These are phyloP conservation scores for Clytia hemisphaerica DNA, from an alignment of 30 jellyfish, hydroid and myxozoan species.

Conservation along the genomic window DNA sequence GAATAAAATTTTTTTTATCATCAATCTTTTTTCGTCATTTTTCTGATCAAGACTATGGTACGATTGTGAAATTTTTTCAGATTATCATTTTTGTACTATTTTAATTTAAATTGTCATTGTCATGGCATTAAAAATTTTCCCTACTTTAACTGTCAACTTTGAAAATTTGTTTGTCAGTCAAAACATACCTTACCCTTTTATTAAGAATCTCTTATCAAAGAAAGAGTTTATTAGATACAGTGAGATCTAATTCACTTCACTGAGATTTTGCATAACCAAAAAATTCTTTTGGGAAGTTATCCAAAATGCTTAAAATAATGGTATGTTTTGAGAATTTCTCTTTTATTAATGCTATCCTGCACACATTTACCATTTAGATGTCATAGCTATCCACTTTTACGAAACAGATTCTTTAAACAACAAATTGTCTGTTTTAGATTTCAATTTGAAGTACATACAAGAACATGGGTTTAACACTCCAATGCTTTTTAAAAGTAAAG, in stretches of 20 bases:
- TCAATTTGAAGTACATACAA: conserved; percentile 70
- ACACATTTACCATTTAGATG: background rate
- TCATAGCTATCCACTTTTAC: background rate
- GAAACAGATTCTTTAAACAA: background rate
- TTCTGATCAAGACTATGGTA: background rate
- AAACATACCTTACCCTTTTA: no score
- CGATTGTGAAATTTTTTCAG: background rate
- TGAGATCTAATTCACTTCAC: no score
- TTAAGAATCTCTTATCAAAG: no score
- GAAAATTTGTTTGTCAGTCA: no score
- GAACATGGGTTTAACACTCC: conserved; percentile 84
- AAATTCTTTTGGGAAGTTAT: conserved; percentile 4
- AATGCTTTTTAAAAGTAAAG: conserved; percentile 47
- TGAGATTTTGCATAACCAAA: no score
- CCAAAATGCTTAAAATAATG: no score
- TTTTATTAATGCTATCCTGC: background rate
- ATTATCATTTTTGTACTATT: background rate
- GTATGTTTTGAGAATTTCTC: no score
- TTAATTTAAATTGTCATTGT: background rate
- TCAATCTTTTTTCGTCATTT: background rate
- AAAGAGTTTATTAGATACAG: no score
- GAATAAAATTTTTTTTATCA: background rate
- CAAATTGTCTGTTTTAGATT: conserved; percentile 48
- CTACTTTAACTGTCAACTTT: no score
- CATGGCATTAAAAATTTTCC: no score